Conservation (phyloP, 2,113 vertebrate species). For the Oryzias woworae region DNA sequence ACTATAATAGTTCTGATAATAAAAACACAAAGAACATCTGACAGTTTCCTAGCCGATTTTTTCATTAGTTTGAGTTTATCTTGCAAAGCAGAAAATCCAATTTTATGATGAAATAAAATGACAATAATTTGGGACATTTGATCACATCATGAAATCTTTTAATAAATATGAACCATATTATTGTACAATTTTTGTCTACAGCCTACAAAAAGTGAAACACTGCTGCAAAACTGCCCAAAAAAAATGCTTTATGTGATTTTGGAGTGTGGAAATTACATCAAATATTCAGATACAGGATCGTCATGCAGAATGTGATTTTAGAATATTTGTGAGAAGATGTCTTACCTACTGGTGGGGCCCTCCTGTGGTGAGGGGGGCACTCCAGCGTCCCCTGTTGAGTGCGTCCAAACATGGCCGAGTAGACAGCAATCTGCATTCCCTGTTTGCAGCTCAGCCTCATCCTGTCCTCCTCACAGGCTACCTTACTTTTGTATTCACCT, state of each 20-base stretch:
- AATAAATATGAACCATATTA: too few species aligned
- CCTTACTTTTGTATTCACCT: constrained; percentile 92
- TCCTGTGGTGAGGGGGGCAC: constrained; percentile 81
- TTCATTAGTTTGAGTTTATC: too few species aligned
- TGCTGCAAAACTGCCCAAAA: not conserved
- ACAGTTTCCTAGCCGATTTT: too few species aligned
- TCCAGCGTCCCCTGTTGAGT: constrained; percentile 83
- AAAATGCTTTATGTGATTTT: not conserved
- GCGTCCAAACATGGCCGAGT: constrained; percentile 86
- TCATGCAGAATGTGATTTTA: not conserved
- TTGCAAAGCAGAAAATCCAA: too few species aligned
- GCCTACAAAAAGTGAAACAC: not conserved
- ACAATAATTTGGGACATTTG: too few species aligned
- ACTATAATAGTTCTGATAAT: too few species aligned
- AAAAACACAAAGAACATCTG: too few species aligned
- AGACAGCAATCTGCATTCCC: constrained; percentile 87
- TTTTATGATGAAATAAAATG: too few species aligned
- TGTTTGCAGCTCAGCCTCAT: constrained; percentile 87
- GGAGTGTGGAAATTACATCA: not conserved
- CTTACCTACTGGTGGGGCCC: constrained; percentile 83
- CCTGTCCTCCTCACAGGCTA: constrained; percentile 87
- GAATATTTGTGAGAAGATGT: not conserved
- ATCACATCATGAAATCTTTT: too few species aligned
- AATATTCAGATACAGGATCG: not conserved
- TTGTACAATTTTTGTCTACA: not conserved